A percentile compares a stretch with the other conserved stretches of the same genome.
phyloP scores from a whole-genome alignment of 2,797 vertebrate genomes.

The Hypotaenidia philippensis region DNA sequence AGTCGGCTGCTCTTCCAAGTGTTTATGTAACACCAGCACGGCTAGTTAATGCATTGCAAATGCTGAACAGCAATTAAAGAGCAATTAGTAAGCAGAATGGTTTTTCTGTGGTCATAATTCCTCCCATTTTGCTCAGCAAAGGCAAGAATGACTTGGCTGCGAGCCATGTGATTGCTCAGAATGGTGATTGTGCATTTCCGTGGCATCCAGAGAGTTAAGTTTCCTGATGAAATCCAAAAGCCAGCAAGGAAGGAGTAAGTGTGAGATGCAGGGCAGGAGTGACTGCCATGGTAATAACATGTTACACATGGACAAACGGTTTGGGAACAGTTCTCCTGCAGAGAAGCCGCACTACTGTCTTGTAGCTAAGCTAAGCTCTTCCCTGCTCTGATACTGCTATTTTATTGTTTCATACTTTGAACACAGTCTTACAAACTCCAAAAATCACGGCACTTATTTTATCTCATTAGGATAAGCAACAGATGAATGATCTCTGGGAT shows the following conservation, averaged over 20 bases:
- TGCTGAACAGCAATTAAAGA: slow-evolving; percentile 41
- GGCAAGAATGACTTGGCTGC: not conserved
- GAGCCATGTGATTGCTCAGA: not conserved
- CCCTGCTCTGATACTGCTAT: not conserved
- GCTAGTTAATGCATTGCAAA: slow-evolving; percentile 30
- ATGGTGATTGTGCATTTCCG: not conserved
- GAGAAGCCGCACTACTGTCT: accelerated
- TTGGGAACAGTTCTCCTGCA: not conserved
- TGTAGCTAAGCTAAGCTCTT: not conserved
- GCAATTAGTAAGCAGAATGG: slow-evolving; percentile 43
- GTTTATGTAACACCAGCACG: not conserved
- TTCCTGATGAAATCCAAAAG: not conserved
- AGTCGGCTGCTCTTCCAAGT: not conserved
- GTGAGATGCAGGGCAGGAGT: not conserved
- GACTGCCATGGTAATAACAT: not conserved
- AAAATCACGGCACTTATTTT: not conserved
- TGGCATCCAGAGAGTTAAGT: not conserved
- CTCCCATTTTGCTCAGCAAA: not conserved
- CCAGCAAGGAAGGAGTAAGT: not conserved
- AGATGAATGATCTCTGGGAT: not conserved
- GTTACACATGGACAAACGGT: not conserved
- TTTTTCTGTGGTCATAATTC: slow-evolving; percentile 52
- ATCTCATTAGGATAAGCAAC: slow-evolving; percentile 10
- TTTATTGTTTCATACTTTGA: slow-evolving; percentile 9
- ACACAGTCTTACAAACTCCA: not conserved